These are phyloP conservation scores for Pangasius macronema DNA, from an alignment of 2,797 vertebrate genomes.

Conservation along the genomic window DNA sequence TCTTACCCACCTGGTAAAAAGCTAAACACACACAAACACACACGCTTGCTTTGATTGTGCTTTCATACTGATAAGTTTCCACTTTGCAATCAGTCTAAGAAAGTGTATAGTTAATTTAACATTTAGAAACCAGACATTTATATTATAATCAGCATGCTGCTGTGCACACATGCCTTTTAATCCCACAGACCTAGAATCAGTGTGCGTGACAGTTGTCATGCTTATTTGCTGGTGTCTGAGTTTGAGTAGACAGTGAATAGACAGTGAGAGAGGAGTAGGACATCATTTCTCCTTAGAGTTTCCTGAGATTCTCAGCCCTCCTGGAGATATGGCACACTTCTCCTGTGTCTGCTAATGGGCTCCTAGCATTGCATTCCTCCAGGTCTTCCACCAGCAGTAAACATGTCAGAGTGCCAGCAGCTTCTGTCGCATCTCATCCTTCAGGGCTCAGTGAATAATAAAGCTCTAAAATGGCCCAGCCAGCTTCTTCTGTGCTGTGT, in stretches of 20 bases:
- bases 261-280: slow-evolving; percentile 6
- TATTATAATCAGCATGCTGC: neutral
- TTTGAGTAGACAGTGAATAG: slow-evolving; percentile 11
- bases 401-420: slow-evolving; percentile 47
- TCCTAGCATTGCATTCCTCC: slow-evolving; percentile 49
- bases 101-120: neutral
- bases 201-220: slow-evolving; percentile 18
- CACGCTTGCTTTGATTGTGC: neutral
- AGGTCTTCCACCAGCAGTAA: slow-evolving; percentile 59
- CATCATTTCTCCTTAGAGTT: slow-evolving; percentile 53
- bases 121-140: neutral
- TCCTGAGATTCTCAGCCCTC: slow-evolving; percentile 26
- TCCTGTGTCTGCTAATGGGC: slow-evolving; percentile 65
- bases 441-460: slow-evolving; percentile 18
- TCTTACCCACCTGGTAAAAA: slow-evolving; percentile 87
- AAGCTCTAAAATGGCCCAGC: neutral
- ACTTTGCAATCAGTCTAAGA: neutral
- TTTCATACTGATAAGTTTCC: neutral
- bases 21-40: neutral
- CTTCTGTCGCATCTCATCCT: slow-evolving; percentile 13
- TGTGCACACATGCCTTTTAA: neutral
- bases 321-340: slow-evolving; percentile 37
- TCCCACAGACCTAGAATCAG: neutral
- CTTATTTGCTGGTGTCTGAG: slow-evolving; percentile 43
- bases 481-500: neutral